Conservation (phyloP, 2,797 vertebrate species). For the Gymnocypris eckloni region DNA sequence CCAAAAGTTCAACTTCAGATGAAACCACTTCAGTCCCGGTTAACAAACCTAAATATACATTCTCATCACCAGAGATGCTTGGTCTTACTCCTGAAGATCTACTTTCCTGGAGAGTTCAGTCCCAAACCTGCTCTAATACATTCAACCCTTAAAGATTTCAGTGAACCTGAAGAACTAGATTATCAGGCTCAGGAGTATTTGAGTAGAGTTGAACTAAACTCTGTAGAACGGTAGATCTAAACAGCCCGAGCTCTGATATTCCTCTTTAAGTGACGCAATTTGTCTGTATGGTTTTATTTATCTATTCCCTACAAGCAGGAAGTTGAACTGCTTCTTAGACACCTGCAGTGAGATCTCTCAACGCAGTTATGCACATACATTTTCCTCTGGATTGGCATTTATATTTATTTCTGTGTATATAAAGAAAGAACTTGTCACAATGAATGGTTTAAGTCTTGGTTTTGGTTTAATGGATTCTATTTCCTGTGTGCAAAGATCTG, state of each 20-base stretch:
- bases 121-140: background rate
- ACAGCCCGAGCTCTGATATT: constrained; percentile 17
- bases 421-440: constrained; percentile 40
- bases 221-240: background rate
- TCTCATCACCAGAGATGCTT: constrained; percentile 13
- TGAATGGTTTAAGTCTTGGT: constrained; percentile 30
- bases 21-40: constrained; percentile 25
- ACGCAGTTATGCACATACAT: constrained; percentile 8
- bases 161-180: constrained; percentile 3
- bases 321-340: background rate
- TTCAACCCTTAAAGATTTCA: background rate
- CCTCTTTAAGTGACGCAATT: constrained; percentile 14
- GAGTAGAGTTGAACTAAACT: constrained; percentile 18
- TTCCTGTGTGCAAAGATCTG: constrained; percentile 50
- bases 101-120: constrained; percentile 16
- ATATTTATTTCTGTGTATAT: constrained; percentile 59
- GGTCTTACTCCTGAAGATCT: constrained; percentile 19
- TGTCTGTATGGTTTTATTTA: constrained; percentile 33
- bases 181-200: background rate
- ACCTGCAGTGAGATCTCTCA: background rate
- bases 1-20: constrained; percentile 33
- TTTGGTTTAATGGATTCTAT: constrained; percentile 52
- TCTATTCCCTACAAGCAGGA: constrained; percentile 20
- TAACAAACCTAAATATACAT: constrained; percentile 13
- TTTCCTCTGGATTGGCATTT: constrained; percentile 50